Conservation (phyloP, 2,888 invertebrate genomes). For the Cremastobaeus sp. region DNA sequence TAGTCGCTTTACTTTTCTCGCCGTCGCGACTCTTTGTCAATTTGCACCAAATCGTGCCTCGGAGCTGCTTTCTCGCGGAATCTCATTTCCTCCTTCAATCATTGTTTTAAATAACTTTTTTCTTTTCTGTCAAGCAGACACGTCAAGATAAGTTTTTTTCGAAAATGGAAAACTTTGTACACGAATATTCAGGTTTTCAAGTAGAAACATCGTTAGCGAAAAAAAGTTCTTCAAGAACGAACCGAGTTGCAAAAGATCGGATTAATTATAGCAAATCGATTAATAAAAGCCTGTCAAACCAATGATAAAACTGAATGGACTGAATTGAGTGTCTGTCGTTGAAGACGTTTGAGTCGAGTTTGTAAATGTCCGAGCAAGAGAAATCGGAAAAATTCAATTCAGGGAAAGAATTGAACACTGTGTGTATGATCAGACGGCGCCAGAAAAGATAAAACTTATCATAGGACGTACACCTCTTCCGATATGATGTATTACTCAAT, state of each 20-base stretch:
- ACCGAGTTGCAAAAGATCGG: constrained; percentile 6
- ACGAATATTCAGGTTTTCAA: too few species aligned
- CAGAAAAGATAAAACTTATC: constrained; percentile 71
- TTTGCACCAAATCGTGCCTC: constrained; percentile 24
- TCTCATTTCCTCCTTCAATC: constrained; percentile 33
- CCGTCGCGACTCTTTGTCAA: constrained; percentile 26
- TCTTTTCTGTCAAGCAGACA: constrained; percentile 11
- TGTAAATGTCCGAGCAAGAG: constrained; percentile 24
- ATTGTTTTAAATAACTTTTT: background rate
- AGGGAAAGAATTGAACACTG: constrained; percentile 66
- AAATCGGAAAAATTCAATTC: constrained; percentile 60
- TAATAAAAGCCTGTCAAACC: constrained; percentile 27
- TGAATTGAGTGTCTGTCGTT: constrained; percentile 20
- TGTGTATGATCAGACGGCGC: constrained; percentile 69
- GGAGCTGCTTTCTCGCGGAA: constrained; percentile 25
- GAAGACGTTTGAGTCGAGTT: constrained; percentile 39
- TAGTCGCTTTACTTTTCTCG: constrained; percentile 17
- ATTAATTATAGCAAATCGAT: constrained; percentile 17
- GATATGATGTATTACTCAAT: constrained; percentile 54
- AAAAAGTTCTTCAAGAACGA: too few species aligned
- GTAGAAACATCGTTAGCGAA: background rate
- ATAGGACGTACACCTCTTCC: constrained; percentile 60
- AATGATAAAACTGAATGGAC: constrained; percentile 40
- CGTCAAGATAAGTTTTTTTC: too few species aligned
- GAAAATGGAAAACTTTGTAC: too few species aligned